These are phyloP conservation scores for Frieseomelitta varia DNA, from an alignment of 1,140 invertebrate genomes.

Conservation along the genomic window DNA sequence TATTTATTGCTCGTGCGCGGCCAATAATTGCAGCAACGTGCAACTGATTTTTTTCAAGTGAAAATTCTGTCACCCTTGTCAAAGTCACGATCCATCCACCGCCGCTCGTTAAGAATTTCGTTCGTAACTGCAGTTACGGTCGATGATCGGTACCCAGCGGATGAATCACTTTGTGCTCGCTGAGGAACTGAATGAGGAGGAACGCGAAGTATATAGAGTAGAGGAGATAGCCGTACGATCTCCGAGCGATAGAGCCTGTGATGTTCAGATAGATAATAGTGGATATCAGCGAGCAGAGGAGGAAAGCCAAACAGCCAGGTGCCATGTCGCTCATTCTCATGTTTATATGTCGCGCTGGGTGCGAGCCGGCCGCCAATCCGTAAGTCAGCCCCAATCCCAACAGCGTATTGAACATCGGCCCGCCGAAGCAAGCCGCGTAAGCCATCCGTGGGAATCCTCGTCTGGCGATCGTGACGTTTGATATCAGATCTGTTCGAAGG, in stretches of 20 bases:
- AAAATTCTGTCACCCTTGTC: too few species aligned
- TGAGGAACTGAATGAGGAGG: constrained; percentile 76
- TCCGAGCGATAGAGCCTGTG: constrained; percentile 70
- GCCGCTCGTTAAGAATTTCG: not conserved
- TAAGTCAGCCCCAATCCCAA: constrained; percentile 78
- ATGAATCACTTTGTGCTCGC: constrained; percentile 75
- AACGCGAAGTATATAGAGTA: constrained; percentile 75
- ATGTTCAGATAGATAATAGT: constrained; percentile 74
- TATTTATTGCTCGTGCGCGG: not conserved
- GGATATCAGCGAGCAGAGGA: constrained; percentile 71
- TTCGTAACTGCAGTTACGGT: constrained; percentile 10
- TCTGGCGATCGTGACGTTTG: constrained; percentile 85
- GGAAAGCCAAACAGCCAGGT: constrained; percentile 76
- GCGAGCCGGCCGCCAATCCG: constrained; percentile 58
- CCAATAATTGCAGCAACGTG: not conserved
- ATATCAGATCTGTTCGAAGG: constrained; percentile 84
- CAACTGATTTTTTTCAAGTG: too few species aligned
- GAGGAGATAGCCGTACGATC: constrained; percentile 75
- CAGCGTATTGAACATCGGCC: constrained; percentile 86
- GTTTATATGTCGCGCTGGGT: constrained; percentile 59
- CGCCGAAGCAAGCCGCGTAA: constrained; percentile 88
- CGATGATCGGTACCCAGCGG: constrained; percentile 77
- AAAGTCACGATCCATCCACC: too few species aligned
- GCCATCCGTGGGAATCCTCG: constrained; percentile 87
- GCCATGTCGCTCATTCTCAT: constrained; percentile 78